phyloP scores from a whole-genome alignment of 2,113 vertebrate genomes.

The Erpornis zantholeuca region DNA sequence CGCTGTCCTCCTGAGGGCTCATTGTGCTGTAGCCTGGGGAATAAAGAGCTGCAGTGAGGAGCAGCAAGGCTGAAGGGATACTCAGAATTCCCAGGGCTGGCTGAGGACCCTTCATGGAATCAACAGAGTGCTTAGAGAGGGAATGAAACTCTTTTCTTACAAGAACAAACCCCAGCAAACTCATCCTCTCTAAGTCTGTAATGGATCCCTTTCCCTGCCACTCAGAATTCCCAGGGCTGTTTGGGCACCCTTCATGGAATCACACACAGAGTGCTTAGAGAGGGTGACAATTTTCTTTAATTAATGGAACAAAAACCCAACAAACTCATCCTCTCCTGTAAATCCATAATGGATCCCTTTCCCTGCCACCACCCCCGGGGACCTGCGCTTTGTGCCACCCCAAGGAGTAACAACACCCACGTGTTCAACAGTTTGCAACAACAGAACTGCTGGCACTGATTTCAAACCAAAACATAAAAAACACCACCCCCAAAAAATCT shows the following conservation, averaged over 20 bases:
- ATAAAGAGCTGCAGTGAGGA: neutral
- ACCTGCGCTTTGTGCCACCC: neutral
- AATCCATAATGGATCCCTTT: neutral
- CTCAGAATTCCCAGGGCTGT: neutral
- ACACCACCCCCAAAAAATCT: neutral
- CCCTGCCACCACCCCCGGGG: neutral
- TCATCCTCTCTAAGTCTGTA: neutral
- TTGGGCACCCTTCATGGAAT: neutral
- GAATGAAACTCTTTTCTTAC: neutral
- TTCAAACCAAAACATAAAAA: neutral
- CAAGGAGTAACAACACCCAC: neutral
- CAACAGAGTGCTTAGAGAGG: neutral
- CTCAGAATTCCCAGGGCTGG: neutral
- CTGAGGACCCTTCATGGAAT: neutral
- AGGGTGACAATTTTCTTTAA: neutral
- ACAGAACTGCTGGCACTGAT: neutral
- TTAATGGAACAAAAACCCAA: neutral
- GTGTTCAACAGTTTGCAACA: neutral
- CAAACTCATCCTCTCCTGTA: neutral
- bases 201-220: neutral
- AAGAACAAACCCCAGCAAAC: neutral
- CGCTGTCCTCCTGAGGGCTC: slow-evolving; percentile 98
- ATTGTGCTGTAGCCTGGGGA: slow-evolving; percentile 95
- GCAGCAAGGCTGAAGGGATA: neutral
- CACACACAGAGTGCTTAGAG: neutral